These are phyloP conservation scores for Mellivora capensis DNA, from an alignment of 2,113 vertebrate genomes.

Conservation along the genomic window DNA sequence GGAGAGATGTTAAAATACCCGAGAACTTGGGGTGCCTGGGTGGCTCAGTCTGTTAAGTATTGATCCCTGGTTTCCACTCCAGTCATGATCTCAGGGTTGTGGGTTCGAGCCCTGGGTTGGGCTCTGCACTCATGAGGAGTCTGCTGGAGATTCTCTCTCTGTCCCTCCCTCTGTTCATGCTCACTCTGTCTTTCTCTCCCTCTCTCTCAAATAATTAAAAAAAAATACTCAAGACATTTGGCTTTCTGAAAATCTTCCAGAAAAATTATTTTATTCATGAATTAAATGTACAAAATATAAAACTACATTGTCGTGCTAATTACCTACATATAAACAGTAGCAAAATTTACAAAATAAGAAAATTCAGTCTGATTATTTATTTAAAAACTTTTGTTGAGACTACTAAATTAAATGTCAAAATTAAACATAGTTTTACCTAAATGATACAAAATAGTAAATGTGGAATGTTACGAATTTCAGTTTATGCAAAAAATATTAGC, in stretches of 20 bases:
- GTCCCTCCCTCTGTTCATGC: background rate
- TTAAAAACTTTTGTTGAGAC: background rate
- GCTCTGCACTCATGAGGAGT: background rate
- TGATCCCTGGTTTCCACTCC: background rate
- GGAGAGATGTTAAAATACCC: background rate
- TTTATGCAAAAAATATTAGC: background rate
- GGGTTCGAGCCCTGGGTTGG: background rate
- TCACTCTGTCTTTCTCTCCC: background rate
- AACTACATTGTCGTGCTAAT: background rate
- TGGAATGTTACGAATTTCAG: background rate
- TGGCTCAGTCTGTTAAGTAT: background rate
- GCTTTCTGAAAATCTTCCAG: constrained; percentile 19
- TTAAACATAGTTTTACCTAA: background rate
- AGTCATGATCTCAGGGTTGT: background rate
- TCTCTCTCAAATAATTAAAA: background rate
- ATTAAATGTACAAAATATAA: constrained; percentile 29
- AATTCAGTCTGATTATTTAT: background rate
- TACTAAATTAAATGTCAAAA: constrained; percentile 2
- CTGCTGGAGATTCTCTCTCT: background rate
- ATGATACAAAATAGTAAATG: constrained; percentile 14
- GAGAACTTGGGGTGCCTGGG: background rate
- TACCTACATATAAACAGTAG: background rate
- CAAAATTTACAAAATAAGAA: constrained; percentile 14
- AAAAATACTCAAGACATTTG: background rate
- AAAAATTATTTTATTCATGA: constrained; percentile 18